A percentile compares a stretch with the other conserved stretches of the same genome.
These are phyloP conservation scores for Mesorhabditis sp. DNA, from an alignment of 2,888 invertebrate species.

Conservation along the genomic window DNA sequence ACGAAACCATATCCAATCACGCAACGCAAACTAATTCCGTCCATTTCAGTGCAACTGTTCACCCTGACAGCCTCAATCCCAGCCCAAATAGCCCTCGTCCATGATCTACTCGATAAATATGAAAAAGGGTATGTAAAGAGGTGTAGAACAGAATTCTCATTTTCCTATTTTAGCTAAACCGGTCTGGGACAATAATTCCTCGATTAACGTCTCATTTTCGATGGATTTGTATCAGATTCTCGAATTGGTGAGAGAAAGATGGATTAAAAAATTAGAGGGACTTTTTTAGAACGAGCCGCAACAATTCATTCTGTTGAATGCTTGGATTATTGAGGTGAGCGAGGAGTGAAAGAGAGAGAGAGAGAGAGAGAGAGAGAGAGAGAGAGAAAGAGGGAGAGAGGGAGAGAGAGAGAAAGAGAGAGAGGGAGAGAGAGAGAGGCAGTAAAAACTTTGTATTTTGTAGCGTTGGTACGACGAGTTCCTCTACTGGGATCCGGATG, in stretches of 20 bases:
- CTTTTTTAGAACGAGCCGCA: slow-evolving; percentile 53
- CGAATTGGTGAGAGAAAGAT: slow-evolving; percentile 38
- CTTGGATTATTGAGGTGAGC: slow-evolving; percentile 55
- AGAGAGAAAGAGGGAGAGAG: background rate
- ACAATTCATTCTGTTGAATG: slow-evolving; percentile 54
- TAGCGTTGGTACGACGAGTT: slow-evolving; percentile 57
- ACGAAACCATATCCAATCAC: too few species aligned
- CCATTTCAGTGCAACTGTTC: slow-evolving; percentile 10
- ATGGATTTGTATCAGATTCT: slow-evolving; percentile 57
- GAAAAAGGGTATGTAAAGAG: slow-evolving; percentile 27
- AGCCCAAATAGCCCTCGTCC: slow-evolving; percentile 36
- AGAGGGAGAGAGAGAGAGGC: background rate
- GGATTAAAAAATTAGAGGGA: background rate
- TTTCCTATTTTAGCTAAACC: slow-evolving; percentile 42
- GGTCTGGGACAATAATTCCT: slow-evolving; percentile 53
- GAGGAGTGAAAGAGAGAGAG: background rate
- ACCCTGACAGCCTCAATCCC: slow-evolving; percentile 19
- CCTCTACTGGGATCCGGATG: slow-evolving; percentile 50
- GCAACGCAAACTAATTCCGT: too few species aligned
- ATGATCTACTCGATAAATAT: slow-evolving; percentile 40
- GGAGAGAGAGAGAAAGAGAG: background rate
- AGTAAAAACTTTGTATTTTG: too few species aligned
- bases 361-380: background rate
- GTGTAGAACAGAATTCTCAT: background rate
- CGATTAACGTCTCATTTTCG: slow-evolving; percentile 55